Percentiles rank a stretch among this genome's conserved stretches.
Evolutionary conservation across 2,113 vertebrate species (phyloP).

Genomic region (Gobius niger): DNA sequence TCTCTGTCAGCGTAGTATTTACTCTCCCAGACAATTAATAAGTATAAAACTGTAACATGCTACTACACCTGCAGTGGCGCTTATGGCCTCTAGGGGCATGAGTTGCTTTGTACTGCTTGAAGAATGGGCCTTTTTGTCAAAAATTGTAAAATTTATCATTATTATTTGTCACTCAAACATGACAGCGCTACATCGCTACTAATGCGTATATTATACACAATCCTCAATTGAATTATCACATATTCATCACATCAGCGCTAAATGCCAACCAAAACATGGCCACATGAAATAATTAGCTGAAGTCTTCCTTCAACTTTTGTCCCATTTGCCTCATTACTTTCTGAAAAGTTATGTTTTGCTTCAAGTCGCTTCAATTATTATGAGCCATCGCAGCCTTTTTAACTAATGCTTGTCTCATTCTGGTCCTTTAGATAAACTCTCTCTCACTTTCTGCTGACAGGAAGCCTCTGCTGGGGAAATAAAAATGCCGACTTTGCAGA

Average conservation of each 20-base stretch:
- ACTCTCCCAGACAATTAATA: too few species aligned
- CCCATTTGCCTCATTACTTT: constrained; percentile 1
- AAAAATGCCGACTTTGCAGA: constrained; percentile 47
- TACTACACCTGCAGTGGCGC: too few species aligned
- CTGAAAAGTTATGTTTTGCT: not conserved
- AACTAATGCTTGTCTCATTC: not conserved
- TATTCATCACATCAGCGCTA: not conserved
- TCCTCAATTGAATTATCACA: not conserved
- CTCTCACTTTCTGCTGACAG: constrained; percentile 59
- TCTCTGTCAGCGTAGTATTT: too few species aligned
- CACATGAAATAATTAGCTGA: not conserved
- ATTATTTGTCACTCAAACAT: not conserved
- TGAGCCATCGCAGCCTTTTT: not conserved
- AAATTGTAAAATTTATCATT: too few species aligned
- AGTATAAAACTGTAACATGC: too few species aligned
- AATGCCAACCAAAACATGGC: too few species aligned
- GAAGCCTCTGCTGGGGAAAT: constrained; percentile 46
- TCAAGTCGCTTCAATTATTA: not conserved
- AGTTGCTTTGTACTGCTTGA: too few species aligned
- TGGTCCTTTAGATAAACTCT: constrained; percentile 9
- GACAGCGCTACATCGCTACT: not conserved
- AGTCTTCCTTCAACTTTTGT: not conserved
- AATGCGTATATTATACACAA: not conserved
- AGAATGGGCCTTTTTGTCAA: too few species aligned
- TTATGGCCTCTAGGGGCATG: too few species aligned